Conservation (phyloP, 1,140 invertebrate species). For the Ridgeia piscesae region DNA sequence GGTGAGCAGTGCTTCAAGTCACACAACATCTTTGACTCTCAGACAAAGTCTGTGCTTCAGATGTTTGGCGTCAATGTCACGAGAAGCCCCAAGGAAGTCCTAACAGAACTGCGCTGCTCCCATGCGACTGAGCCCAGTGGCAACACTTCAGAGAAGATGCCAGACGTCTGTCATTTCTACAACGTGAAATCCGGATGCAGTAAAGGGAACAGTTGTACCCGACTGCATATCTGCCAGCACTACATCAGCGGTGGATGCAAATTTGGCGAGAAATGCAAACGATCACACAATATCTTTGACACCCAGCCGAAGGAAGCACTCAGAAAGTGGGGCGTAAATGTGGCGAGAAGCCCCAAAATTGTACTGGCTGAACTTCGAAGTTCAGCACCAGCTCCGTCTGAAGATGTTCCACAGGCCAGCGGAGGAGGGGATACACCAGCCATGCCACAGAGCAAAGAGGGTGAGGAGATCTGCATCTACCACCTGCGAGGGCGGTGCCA, state of each 20-base stretch:
- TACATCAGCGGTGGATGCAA: constrained; percentile 20
- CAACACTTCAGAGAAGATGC: not conserved
- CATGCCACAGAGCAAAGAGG: not conserved
- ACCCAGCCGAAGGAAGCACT: constrained; percentile 3
- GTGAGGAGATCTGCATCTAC: not conserved
- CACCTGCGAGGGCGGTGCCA: constrained; percentile 8
- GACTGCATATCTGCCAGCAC: constrained; percentile 15
- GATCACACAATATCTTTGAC: constrained; percentile 22
- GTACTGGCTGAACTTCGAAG: constrained; percentile 17
- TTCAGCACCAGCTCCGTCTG: not conserved
- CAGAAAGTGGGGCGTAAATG: constrained; percentile 12
- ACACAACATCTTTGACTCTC: constrained; percentile 15
- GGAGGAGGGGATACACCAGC: not conserved
- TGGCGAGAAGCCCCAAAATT: constrained; percentile 14
- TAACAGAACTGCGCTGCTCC: not conserved
- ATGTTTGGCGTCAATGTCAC: not conserved
- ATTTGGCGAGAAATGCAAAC: constrained; percentile 24
- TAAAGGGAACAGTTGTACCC: not conserved
- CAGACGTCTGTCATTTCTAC: constrained; percentile 18
- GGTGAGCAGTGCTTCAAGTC: not conserved
- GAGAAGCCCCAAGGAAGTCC: not conserved
- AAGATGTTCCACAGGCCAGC: not conserved
- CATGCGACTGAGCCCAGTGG: not conserved
- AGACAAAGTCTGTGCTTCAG: constrained; percentile 13
- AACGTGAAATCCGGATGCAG: constrained; percentile 9